Percentiles rank a stretch among this genome's conserved stretches.
These are phyloP conservation scores for Hipposideros armiger DNA, from an alignment of 2,113 vertebrate species.

Conservation along the genomic window DNA sequence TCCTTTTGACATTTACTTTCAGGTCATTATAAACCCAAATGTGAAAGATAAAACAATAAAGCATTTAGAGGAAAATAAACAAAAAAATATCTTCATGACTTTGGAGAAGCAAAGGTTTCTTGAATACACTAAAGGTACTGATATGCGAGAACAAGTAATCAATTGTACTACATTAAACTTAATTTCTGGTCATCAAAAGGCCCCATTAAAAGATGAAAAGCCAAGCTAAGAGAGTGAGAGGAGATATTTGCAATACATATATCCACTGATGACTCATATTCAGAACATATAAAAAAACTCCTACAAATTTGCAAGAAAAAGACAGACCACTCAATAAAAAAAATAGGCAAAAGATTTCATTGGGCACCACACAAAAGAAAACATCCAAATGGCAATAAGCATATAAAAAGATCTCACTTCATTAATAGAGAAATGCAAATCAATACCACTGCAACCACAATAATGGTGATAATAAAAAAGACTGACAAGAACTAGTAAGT, in stretches of 20 bases:
- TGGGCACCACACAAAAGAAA: background rate
- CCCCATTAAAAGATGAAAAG: background rate
- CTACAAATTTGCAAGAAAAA: background rate
- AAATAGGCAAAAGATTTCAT: background rate
- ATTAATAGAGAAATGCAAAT: background rate
- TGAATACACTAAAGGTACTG: background rate
- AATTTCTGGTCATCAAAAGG: background rate
- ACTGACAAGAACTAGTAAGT: background rate
- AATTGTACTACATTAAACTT: background rate
- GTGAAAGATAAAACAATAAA: background rate
- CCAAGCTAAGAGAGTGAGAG: background rate
- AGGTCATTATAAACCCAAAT: constrained; percentile 13
- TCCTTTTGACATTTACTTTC: background rate
- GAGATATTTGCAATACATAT: background rate
- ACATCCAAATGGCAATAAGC: background rate
- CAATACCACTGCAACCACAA: background rate
- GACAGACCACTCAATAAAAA: background rate
- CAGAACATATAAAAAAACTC: background rate
- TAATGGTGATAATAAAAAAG: background rate
- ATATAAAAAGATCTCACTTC: background rate
- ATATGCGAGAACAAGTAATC: background rate
- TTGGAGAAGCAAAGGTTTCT: constrained; percentile 21
- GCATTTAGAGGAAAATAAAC: background rate
- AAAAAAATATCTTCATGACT: constrained; percentile 1
- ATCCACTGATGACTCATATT: background rate